Evolutionary conservation across 2,888 invertebrate genomes (phyloP).

Genomic region (Aricia artaxerxes): DNA sequence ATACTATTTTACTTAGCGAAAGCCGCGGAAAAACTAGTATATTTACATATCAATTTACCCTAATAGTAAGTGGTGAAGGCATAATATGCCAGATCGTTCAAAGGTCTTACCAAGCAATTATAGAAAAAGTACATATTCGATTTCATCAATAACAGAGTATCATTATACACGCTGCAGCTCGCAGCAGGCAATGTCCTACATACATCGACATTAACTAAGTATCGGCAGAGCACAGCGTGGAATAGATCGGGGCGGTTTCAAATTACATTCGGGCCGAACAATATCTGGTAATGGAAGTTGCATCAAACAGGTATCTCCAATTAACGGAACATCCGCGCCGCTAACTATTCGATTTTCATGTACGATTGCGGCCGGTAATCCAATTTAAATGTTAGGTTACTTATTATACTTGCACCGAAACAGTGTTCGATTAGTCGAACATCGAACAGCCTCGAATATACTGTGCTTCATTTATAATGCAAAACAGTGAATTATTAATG

Average conservation of each 20-base stretch:
- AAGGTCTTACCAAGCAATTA: too few species aligned
- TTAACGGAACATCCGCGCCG: conserved; percentile 57
- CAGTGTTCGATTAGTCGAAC: not conserved
- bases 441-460: not conserved
- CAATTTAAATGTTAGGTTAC: conserved; percentile 30
- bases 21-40: too few species aligned
- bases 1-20: too few species aligned
- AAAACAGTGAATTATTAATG: not conserved
- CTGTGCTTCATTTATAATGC: not conserved
- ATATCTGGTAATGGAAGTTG: conserved; percentile 55
- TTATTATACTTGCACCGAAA: conserved; percentile 23
- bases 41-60: too few species aligned
- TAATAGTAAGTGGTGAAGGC: too few species aligned
- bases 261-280: conserved; percentile 55
- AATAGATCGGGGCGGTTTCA: conserved; percentile 53
- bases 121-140: too few species aligned
- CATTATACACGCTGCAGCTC: too few species aligned
- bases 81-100: too few species aligned
- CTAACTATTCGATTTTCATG: conserved; percentile 34
- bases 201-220: not conserved
- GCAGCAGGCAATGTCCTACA: not conserved
- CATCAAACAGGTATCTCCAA: conserved; percentile 63
- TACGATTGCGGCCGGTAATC: conserved; percentile 29
- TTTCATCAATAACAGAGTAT: too few species aligned
- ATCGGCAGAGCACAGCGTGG: conserved; percentile 36